A percentile compares a stretch with the other conserved stretches of the same genome.
These are phyloP conservation scores for Nixonia krombeini DNA, from an alignment of 1,140 invertebrate species.

Conservation along the genomic window DNA sequence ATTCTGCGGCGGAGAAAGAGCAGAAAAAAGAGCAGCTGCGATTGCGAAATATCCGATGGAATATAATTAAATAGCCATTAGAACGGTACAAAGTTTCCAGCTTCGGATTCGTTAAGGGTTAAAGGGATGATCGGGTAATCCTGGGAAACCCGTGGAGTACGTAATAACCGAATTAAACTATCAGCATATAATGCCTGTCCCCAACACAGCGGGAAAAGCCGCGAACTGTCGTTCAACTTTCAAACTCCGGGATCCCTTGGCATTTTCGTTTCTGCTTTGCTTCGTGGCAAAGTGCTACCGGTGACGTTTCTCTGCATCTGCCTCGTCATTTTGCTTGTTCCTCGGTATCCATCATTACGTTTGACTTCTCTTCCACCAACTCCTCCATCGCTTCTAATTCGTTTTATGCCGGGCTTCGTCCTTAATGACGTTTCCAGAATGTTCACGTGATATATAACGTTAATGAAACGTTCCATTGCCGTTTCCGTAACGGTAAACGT, in stretches of 20 bases:
- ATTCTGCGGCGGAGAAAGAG: too few relatives aligned
- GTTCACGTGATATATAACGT: too few relatives aligned
- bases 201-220: constrained; percentile 2
- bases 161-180: constrained; percentile 56
- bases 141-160: constrained; percentile 28
- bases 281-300: neutral
- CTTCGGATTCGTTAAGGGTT: constrained; percentile 31
- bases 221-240: constrained; percentile 42
- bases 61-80: too few relatives aligned
- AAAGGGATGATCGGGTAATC: constrained; percentile 46
- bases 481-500: too few relatives aligned
- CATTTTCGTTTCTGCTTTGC: constrained; percentile 6
- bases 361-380: constrained; percentile 3
- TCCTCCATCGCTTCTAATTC: neutral
- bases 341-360: neutral
- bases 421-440: too few relatives aligned
- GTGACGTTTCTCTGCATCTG: neutral
- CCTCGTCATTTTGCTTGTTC: neutral
- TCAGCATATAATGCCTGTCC: constrained; percentile 48
- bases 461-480: too few relatives aligned
- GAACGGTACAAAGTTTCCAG: too few relatives aligned
- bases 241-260: constrained; percentile 14
- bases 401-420: neutral
- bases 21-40: too few relatives aligned
- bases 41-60: too few relatives aligned